phyloP scores from a whole-genome alignment of 2,113 vertebrate genomes.

The Lanius collurio region DNA sequence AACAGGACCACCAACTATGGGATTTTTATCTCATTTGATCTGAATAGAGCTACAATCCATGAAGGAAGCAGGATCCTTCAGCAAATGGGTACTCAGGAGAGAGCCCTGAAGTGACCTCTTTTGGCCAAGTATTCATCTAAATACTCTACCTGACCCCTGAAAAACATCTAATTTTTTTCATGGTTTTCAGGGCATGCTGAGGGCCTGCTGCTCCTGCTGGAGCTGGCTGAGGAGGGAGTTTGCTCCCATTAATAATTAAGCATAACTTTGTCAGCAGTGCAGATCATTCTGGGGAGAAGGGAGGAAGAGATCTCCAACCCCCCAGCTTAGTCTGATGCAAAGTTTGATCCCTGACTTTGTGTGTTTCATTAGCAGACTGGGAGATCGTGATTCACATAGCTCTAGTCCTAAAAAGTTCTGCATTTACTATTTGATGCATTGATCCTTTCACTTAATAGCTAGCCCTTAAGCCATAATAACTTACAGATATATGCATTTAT shows the following conservation, averaged over 20 bases:
- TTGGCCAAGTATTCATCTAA: not conserved
- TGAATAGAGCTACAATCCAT: not conserved
- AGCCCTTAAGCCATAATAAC: slow-evolving; percentile 61
- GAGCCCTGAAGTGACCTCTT: not conserved
- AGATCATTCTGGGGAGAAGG: not conserved
- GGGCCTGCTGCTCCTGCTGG: not conserved
- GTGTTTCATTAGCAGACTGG: not conserved
- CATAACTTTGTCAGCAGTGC: not conserved
- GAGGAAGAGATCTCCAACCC: not conserved
- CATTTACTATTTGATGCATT: slow-evolving; percentile 58
- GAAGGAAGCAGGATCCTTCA: not conserved
- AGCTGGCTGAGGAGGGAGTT: not conserved
- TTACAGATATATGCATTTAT: slow-evolving; percentile 66
- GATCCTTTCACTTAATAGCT: slow-evolving; percentile 55
- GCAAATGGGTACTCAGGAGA: not conserved
- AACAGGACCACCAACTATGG: not conserved
- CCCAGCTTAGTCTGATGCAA: not conserved
- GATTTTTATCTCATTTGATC: not conserved
- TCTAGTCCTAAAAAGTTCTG: slow-evolving; percentile 24
- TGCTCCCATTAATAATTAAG: not conserved
- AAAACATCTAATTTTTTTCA: not conserved
- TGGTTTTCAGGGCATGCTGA: not conserved
- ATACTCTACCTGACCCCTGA: not conserved
- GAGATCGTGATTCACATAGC: not conserved
- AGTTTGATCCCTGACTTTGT: not conserved